A percentile compares a stretch with the other conserved stretches of the same genome.
Evolutionary conservation across 2,888 invertebrate genomes (phyloP).

Genomic region (Lepetodrilus schrolli): DNA sequence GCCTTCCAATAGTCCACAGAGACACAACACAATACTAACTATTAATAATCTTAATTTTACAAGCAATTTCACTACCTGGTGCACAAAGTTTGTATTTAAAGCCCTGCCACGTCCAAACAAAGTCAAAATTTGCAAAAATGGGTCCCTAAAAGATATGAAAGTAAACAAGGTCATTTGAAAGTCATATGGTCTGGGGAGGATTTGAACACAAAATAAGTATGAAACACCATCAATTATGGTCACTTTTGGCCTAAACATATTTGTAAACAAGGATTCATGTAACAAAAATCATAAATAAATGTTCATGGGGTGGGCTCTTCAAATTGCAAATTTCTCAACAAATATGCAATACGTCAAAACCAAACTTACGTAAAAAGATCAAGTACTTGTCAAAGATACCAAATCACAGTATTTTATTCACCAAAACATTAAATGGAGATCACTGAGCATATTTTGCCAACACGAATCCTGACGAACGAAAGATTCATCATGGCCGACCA

Average conservation of each 20-base stretch:
- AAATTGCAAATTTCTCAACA: conserved; percentile 9
- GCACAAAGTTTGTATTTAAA: too few species aligned
- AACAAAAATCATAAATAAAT: conserved; percentile 25
- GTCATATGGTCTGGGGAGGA: conserved; percentile 39
- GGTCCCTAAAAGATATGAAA: conserved; percentile 57
- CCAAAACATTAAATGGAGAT: neutral
- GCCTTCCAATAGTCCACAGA: too few species aligned
- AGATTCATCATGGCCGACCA: conserved; percentile 29
- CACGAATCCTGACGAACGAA: neutral
- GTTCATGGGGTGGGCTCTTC: neutral
- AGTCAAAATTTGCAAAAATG: conserved; percentile 65
- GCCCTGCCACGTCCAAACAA: conserved; percentile 7
- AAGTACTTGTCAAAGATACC: neutral
- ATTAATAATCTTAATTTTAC: too few species aligned
- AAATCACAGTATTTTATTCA: neutral
- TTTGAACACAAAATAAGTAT: conserved; percentile 46
- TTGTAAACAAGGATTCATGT: conserved; percentile 11
- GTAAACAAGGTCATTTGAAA: conserved; percentile 58
- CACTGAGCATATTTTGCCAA: neutral
- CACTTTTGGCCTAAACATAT: conserved; percentile 33
- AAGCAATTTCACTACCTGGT: too few species aligned
- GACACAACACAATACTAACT: too few species aligned
- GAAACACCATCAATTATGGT: conserved; percentile 50
- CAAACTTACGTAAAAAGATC: conserved; percentile 15
- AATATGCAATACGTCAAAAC: neutral